A percentile compares a stretch with the other conserved stretches of the same genome.
Evolutionary conservation across 2,888 invertebrate species (phyloP).

Genomic region (Drosophila anomelani): DNA sequence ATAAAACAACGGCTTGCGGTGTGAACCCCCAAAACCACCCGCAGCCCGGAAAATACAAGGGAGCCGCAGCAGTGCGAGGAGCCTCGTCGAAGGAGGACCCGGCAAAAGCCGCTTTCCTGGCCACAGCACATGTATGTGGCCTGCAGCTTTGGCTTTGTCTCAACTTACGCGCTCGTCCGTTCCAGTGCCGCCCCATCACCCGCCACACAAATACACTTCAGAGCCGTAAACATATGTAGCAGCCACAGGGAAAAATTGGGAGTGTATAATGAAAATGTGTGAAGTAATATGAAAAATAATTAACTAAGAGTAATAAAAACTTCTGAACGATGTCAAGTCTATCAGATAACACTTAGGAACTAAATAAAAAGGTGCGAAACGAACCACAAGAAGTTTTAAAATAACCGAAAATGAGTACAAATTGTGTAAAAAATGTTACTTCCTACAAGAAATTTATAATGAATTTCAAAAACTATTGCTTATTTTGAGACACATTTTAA

Average conservation of each 20-base stretch:
- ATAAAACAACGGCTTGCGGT: slow-evolving; percentile 69
- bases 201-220: slow-evolving; percentile 7
- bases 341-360: not conserved
- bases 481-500: too few relatives aligned
- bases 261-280: not conserved
- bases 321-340: too few relatives aligned
- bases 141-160: slow-evolving; percentile 51
- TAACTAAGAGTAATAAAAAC: not conserved
- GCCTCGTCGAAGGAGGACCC: not conserved
- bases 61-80: not conserved
- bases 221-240: slow-evolving; percentile 38
- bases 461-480: too few relatives aligned
- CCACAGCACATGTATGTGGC: slow-evolving; percentile 43
- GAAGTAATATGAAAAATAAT: not conserved
- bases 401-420: not conserved
- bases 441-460: not conserved
- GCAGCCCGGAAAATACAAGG: not conserved
- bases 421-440: not conserved
- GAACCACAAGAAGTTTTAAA: not conserved
- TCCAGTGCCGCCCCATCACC: slow-evolving; percentile 44
- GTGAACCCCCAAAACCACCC: slow-evolving; percentile 20
- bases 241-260: not conserved
- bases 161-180: slow-evolving; percentile 51
- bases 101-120: slow-evolving; percentile 36
- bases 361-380: not conserved